Evolutionary conservation across 2,888 invertebrate species (phyloP).

Genomic region (Pammene fasciana): DNA sequence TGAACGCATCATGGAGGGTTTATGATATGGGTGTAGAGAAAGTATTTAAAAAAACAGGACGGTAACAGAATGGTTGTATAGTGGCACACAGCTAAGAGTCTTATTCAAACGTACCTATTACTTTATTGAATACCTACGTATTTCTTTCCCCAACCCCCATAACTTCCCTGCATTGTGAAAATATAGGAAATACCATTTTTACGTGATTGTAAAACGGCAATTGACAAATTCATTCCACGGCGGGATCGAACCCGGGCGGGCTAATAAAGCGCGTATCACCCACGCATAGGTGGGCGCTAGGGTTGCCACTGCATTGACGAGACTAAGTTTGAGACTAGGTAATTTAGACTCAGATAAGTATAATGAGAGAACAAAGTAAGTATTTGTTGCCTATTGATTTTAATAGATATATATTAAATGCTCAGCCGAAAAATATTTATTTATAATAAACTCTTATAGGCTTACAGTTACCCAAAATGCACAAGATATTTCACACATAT

Average conservation of each 20-base stretch:
- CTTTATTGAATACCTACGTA: constrained; percentile 19
- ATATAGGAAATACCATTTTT: constrained; percentile 23
- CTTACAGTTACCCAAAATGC: too few species aligned
- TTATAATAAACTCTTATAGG: too few species aligned
- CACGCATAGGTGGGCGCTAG: constrained; percentile 21
- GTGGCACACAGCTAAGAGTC: not conserved
- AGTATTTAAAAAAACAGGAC: too few species aligned
- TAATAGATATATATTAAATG: too few species aligned
- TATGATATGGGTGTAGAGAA: too few species aligned
- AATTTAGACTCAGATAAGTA: too few species aligned
- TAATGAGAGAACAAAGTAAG: too few species aligned
- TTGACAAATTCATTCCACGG: constrained; percentile 38
- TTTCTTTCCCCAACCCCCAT: not conserved
- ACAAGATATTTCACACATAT: too few species aligned
- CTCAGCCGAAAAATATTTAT: too few species aligned
- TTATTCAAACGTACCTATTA: not conserved
- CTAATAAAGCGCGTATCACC: constrained; percentile 33
- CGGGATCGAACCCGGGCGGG: constrained; percentile 20
- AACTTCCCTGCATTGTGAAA: not conserved
- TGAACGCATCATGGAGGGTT: too few species aligned
- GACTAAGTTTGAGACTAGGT: not conserved
- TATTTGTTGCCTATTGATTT: too few species aligned
- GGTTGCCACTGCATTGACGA: constrained; percentile 10
- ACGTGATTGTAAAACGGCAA: constrained; percentile 25
- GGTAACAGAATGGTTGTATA: too few species aligned